Percentiles rank a stretch among this genome's conserved stretches.
Evolutionary conservation across 2,797 vertebrate genomes (phyloP).

Genomic region (Gallinago stenura): DNA sequence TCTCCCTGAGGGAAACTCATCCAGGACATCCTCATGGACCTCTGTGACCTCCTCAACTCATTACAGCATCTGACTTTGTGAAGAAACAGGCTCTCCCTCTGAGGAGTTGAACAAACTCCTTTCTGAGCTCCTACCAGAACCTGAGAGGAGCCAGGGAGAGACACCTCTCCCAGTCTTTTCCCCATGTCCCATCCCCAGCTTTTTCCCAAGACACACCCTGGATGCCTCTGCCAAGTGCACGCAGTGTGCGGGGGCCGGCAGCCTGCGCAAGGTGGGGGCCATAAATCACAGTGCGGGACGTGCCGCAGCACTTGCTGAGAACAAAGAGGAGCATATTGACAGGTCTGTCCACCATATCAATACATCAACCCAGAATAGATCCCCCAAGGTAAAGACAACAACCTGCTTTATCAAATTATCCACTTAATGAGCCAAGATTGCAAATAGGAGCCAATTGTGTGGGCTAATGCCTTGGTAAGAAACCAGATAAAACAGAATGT

Average conservation of each 20-base stretch:
- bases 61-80: not conserved
- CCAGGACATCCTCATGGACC: not conserved
- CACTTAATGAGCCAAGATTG: conserved; percentile 39
- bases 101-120: not conserved
- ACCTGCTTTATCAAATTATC: conserved; percentile 12
- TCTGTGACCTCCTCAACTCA: not conserved
- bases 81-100: not conserved
- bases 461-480: not conserved
- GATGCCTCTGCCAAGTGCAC: not conserved
- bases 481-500: conserved; percentile 7
- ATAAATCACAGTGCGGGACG: not conserved
- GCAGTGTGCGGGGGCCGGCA: not conserved
- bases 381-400: conserved; percentile 57
- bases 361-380: conserved; percentile 5
- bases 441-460: not conserved
- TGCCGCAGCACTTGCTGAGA: not conserved
- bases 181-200: not conserved
- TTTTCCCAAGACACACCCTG: conserved; percentile 25
- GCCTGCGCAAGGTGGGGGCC: not conserved
- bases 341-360: conserved; percentile 14
- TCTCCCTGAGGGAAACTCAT: not conserved
- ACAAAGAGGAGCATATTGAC: conserved; percentile 8
- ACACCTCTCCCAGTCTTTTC: not conserved
- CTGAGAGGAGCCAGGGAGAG: not conserved
- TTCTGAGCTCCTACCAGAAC: not conserved